Evolutionary conservation across 2,113 vertebrate species (phyloP), one percentile per base, ranked within the genome.

Genomic region (Strix aluco): DNA sequence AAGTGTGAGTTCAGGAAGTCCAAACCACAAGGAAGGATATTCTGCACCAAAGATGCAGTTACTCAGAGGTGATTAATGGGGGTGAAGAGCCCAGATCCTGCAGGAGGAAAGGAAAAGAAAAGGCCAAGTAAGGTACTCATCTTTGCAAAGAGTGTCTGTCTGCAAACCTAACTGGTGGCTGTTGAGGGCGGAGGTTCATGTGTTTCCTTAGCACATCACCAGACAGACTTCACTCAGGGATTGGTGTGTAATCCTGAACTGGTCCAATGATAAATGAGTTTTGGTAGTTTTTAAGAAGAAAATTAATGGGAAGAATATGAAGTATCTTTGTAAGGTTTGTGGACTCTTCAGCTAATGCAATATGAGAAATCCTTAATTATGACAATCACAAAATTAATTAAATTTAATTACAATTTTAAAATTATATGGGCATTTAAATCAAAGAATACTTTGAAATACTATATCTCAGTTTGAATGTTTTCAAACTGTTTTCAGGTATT

Each of bases 1-100:
- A 95, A 95, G 95, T 59, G 82, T 84, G 80, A 91, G 65, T 69
- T 94, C 96, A 92, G 92, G 91, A 94, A 91, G 61, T 93, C 65
- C 65, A 65, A 96, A 61, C 65, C 72, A 61, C 82, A 86, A 69
- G 49, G 88, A 95, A 67, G 29, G 80, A 86, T 52, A 78, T 81
- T 84, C 80, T 95, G 65, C 36, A 95, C 57, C 52, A 79, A 86
- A 86, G 61, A 92, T 44, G 54, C 57, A 87, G 47, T 40, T 88
- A 67, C 51, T 15, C 13, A 10, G 55, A 11, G 25, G 15, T 92
- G 55, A 91, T 81, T 95, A 90, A 67, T 86, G 16, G 36, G 34
- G 11, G 32, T 44, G 25, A 3, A 2, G 36, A 91, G 36, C 30
- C 13, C 30, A 84, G 54, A 79, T 75, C 36, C 58, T 69, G 7